Conservation (phyloP, 2,888 invertebrate genomes). For the Endotricha flammealis region DNA sequence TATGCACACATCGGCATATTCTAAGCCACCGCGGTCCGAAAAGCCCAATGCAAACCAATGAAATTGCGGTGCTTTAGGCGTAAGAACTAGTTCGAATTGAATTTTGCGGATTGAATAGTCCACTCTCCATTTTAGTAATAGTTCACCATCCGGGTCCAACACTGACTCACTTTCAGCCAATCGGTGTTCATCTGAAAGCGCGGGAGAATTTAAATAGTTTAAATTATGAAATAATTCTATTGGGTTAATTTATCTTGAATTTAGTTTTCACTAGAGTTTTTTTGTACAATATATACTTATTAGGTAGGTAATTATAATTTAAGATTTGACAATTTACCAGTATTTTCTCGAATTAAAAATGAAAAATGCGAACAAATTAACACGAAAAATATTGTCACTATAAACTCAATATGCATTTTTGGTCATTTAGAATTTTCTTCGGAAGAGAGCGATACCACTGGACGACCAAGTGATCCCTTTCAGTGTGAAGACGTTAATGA, state of each 20-base stretch:
- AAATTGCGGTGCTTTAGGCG: slow-evolving; percentile 56
- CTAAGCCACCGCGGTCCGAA: slow-evolving; percentile 86
- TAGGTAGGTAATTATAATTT: not conserved
- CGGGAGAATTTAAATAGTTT: slow-evolving; percentile 5
- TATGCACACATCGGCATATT: slow-evolving; percentile 89
- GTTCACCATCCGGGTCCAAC: slow-evolving; percentile 57
- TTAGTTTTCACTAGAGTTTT: not conserved
- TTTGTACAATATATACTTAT: not conserved
- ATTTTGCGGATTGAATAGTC: slow-evolving; percentile 51
- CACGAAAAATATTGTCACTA: slow-evolving; percentile 35
- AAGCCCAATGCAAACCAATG: slow-evolving; percentile 93
- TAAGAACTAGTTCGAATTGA: slow-evolving; percentile 71
- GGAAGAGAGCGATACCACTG: no score
- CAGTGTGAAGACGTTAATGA: slow-evolving; percentile 31
- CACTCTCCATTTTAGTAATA: slow-evolving; percentile 60
- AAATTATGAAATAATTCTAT: not conserved
- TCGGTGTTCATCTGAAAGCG: slow-evolving; percentile 26
- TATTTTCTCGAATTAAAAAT: slow-evolving; percentile 32
- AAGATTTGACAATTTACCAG: slow-evolving; percentile 34
- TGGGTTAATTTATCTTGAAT: not conserved
- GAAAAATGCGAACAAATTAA: slow-evolving; percentile 45
- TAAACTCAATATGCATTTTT: slow-evolving; percentile 38
- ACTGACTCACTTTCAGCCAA: slow-evolving; percentile 61
- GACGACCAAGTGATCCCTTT: slow-evolving; percentile 14
- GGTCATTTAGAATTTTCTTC: slow-evolving; percentile 13